Percentiles rank a stretch among this genome's conserved stretches.
phyloP scores from a whole-genome alignment of 1,140 invertebrate genomes.

The Panagrolaimus sp. region DNA sequence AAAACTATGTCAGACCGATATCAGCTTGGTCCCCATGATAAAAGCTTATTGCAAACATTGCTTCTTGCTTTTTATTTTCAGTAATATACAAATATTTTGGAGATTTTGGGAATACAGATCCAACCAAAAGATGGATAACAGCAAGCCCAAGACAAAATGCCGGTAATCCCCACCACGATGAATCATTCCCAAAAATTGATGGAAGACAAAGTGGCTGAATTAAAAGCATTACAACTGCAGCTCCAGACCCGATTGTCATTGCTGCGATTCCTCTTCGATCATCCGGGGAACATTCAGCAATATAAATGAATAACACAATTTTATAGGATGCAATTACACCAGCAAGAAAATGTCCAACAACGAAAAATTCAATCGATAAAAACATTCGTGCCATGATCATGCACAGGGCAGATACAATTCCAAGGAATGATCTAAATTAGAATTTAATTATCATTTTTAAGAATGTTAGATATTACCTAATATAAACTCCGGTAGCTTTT shows the following conservation, averaged over 20 bases:
- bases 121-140: not conserved
- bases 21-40: conserved; percentile 15
- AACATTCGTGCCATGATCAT: not conserved
- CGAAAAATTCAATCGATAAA: not conserved
- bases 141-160: conserved; percentile 8
- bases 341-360: conserved; percentile 6
- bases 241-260: not conserved
- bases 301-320: not conserved
- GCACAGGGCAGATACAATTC: not conserved
- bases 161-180: not conserved
- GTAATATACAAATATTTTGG: conserved; percentile 13
- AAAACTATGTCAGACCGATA: not conserved
- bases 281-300: not conserved
- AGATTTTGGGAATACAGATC: conserved; percentile 5
- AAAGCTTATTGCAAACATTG: not conserved
- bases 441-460: too few species aligned
- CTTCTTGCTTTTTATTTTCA: not conserved
- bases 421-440: not conserved
- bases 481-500: not conserved
- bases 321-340: not conserved
- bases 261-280: not conserved
- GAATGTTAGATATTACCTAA: not conserved
- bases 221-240: not conserved
- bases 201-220: not conserved
- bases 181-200: not conserved